Evolutionary conservation across 2,113 vertebrate species (phyloP).

Genomic region (Rhinoptilus africanus): DNA sequence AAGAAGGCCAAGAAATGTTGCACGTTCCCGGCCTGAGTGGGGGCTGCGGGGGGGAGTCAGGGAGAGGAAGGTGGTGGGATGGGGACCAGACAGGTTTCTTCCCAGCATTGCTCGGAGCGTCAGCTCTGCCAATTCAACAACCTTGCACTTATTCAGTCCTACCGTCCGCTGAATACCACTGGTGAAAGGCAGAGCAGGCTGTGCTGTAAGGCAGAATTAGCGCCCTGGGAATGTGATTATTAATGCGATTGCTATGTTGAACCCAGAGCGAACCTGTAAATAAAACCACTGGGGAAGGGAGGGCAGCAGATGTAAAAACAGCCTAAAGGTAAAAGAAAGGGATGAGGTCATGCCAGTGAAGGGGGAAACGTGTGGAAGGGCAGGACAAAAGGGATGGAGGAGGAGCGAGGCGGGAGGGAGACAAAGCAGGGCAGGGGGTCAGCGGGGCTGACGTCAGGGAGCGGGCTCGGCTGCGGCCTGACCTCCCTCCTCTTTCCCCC

Average conservation of each 20-base stretch:
- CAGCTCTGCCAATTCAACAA: background rate
- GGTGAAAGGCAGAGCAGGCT: background rate
- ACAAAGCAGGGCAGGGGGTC: background rate
- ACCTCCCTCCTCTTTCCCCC: background rate
- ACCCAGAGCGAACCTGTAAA: background rate
- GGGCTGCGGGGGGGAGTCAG: background rate
- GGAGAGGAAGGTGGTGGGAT: background rate
- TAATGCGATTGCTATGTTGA: background rate
- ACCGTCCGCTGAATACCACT: background rate
- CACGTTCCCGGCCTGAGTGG: background rate
- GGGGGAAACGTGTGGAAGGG: background rate
- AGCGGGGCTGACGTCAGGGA: background rate
- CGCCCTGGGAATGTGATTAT: background rate
- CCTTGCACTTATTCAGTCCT: background rate
- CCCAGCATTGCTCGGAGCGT: background rate
- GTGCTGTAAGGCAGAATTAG: background rate
- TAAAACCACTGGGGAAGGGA: background rate
- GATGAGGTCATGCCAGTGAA: background rate
- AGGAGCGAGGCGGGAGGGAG: background rate
- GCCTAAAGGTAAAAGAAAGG: background rate
- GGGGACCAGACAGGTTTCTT: background rate
- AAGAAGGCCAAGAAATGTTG: background rate
- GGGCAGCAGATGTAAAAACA: background rate
- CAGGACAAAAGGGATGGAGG: background rate
- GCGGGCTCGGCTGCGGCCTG: rapidly evolving